These are phyloP conservation scores for Eilema depressum DNA, from an alignment of 2,888 invertebrate species.

Conservation along the genomic window DNA sequence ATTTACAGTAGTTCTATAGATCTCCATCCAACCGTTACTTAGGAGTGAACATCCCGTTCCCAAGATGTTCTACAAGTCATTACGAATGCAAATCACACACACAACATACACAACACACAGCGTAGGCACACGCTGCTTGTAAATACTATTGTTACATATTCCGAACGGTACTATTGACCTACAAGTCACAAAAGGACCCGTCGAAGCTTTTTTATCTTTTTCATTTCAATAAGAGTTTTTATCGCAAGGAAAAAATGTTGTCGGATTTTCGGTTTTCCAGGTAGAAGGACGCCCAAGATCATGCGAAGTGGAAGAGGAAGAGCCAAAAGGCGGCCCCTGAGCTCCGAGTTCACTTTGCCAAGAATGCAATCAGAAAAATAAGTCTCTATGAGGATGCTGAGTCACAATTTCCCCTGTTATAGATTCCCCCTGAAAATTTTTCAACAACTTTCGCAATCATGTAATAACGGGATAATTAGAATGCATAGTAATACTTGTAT, in stretches of 20 bases:
- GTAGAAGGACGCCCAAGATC: too few species aligned
- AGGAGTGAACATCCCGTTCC: not conserved
- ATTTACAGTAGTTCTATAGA: not conserved
- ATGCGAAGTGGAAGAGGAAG: too few species aligned
- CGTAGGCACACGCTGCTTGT: not conserved
- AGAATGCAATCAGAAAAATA: too few species aligned
- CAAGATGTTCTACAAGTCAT: not conserved
- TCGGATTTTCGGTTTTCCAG: too few species aligned
- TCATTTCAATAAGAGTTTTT: conserved; percentile 4
- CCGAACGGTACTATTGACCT: conserved; percentile 6
- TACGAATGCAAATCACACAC: conserved; percentile 16
- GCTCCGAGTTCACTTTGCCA: too few species aligned
- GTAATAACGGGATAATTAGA: too few species aligned
- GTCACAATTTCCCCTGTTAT: too few species aligned
- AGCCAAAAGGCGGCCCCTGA: too few species aligned
- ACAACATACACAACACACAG: conserved; percentile 14
- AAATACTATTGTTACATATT: conserved; percentile 1
- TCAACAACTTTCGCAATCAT: too few species aligned
- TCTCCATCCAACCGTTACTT: not conserved
- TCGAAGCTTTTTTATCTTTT: not conserved
- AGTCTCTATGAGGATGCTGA: too few species aligned
- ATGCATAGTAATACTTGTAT: too few species aligned
- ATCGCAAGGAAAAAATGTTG: not conserved
- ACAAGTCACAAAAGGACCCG: not conserved
- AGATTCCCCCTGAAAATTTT: too few species aligned